Base-by-base conservation (phyloP, 2,797 vertebrate species). In the Caiman crocodilus region DNA sequence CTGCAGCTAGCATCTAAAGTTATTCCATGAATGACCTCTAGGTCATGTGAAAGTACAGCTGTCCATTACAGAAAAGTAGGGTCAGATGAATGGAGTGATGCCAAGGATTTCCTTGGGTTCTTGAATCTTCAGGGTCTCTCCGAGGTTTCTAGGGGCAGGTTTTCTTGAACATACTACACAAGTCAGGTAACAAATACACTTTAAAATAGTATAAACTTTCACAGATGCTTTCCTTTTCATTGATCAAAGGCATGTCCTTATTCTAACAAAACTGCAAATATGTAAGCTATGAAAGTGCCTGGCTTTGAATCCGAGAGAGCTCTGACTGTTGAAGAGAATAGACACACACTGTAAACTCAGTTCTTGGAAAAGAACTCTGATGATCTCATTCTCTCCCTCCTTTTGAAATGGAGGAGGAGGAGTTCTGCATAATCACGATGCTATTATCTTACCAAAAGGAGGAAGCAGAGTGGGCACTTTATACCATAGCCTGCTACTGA, bases 341-440 rank as follows among this genome's bases (percentile, higher is more conserved):
- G 75, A 75, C n/a, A 64, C 30, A 82, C 90, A 61, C 67, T 95
- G 65, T 94, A 92, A 92, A 87, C 15, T 60, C 73, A 82, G 86
- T 91, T 93, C 90, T 90, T 95, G 88, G 88, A 59, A 92, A 81
- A 94, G 59, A 95, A 63, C 67, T 63, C 26, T 82, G 42, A 75
- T 95, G 93, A 92, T 82, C 85, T 95, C 88, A 94, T 80, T 55
- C 76, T 90, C 32, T 67, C n/a, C 15, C 82, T 94, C 59, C 61
- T 55, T 90, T 71, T 90, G 85, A 82, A 92, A 93, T 25, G 0
- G 3, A 82, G n/a, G 67, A 82, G n/a, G 67, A 75, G 92, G 94
- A 82, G 86, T 84, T 63, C 85, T 78, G 91, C 76, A 65, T 90
- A 90, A 91, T 67, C 0, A 25, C 83, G 59, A 2, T 69, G 84